Evolutionary conservation across 1,140 invertebrate species (phyloP), one percentile per base, ranked within the genome.

Genomic region (Lysiphlebus fabarum): DNA sequence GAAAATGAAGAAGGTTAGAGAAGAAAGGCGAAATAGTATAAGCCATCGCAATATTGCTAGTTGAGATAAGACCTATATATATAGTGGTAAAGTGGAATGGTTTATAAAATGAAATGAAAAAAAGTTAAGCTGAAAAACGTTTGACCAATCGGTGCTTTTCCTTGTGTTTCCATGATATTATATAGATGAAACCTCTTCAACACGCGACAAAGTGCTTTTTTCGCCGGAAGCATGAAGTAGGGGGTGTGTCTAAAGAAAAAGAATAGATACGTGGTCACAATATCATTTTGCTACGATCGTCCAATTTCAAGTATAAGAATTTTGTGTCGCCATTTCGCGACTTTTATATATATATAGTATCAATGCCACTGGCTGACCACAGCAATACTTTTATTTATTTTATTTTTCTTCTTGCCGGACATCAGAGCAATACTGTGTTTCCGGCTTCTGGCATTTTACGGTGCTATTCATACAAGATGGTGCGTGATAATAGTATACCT

Each of bases 391-490:
- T 26, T 26, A 2, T 26, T 26, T 26, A 26, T 26, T 26, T 2
- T 26, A n/a, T 26, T 26, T 26, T 26, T 26, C 17, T 38, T 51
- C 37, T 9, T 34, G 60, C 66, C 64, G 73, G 71, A 74, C 67
- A 66, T 26, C 17, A 26, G 65, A 72, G 70, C 67, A 71, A 70
- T 69, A 72, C 69, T 62, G 61, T 62, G 65, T 58, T 65, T 59
- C 42, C 65, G 59, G 61, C 62, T 49, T 73, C 67, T 47, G 69
- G 67, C 70, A 65, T 75, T 77, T 76, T 75, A 73, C 72, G 66
- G 66, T 70, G 71, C 72, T 69, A 77, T 77, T 77, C 64, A 67
- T 70, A 67, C 75, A 77, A 75, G 74, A 76, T 77, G 75, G 74
- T 71, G 72, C 74, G 71, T 74, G 73, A 77, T 77, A 77, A 77